These are phyloP conservation scores for Xanthorhoe designata DNA, from an alignment of 2,888 invertebrate species.

Conservation along the genomic window DNA sequence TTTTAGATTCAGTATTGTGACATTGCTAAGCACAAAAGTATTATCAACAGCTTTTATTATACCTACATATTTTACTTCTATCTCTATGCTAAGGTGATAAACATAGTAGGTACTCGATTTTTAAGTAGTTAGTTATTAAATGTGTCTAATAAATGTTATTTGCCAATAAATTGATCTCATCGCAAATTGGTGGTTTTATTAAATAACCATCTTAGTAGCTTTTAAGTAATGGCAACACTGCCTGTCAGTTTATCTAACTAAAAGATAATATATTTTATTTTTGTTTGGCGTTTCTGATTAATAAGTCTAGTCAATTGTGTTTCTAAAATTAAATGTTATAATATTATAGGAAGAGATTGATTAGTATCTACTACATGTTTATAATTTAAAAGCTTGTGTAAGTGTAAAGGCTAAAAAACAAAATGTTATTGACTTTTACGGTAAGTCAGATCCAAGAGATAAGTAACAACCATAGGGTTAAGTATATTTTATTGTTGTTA, in stretches of 20 bases:
- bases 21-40: too few species aligned
- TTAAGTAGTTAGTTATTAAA: background rate
- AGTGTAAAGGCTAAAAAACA: constrained; percentile 1
- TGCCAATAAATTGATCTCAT: constrained; percentile 24
- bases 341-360: too few species aligned
- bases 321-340: too few species aligned
- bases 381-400: too few species aligned
- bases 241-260: constrained; percentile 1
- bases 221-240: constrained; percentile 47
- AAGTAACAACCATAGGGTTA: too few species aligned
- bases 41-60: too few species aligned
- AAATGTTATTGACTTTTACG: constrained; percentile 54
- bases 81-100: background rate
- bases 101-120: background rate
- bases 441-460: constrained; percentile 45
- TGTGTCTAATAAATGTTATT: background rate
- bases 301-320: too few species aligned
- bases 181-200: background rate
- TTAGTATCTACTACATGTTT: too few species aligned
- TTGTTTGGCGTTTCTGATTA: too few species aligned
- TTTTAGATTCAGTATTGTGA: too few species aligned
- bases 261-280: background rate
- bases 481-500: background rate
- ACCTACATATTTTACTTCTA: too few species aligned
- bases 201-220: background rate